Evolutionary conservation across 2,888 invertebrate genomes (phyloP), one percentile per base, ranked within the genome.

Genomic region (Eudasyphora cyanicolor): DNA sequence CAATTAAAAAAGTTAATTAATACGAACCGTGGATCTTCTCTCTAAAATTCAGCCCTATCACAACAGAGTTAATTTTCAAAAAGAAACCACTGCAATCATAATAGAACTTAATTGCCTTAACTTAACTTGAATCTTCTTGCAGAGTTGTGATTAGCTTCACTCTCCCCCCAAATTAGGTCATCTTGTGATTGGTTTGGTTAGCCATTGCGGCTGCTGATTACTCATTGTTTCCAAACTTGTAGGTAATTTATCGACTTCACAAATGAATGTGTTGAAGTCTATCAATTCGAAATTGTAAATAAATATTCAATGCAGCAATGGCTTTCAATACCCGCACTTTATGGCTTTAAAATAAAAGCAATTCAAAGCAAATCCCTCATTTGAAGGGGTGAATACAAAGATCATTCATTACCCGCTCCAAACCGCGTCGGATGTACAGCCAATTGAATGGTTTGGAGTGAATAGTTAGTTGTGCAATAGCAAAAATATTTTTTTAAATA

Each of bases 361-460:
- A 17, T 19, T n/a, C 5, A 62, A 8, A 12, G 45, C 35, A 62
- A 74, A 54, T 24, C 24, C 12, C 4, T 80, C 14, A 0, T 75
- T 38, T 60, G 17, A 51, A 42, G 54, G 62, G 21, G 32, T 24
- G n/a, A 42, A 21, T 67, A 57, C 78, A 82, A 82, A 82, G 78
- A 82, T 71, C 82, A 79, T 60, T 78, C 51, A 57, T 54, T 74
- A 70, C 32, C 21, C 32, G 57, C 12, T 14, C 24, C 24, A 24
- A 24, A 14, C 57, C 24, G 14, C 49, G 19, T 4, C 19, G n/a
- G 49, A 49, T 49, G n/a, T 3, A 49, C 19, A 3, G n/a, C 5
- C 12, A 45, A 14, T 49, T n/a, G n/a, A 8, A n/a, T 49, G 27
- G 6, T n/a, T n/a, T 27, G 12, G 57, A 57, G 14, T 57, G 57